A percentile compares a stretch with the other conserved stretches of the same genome.
phyloP scores from a whole-genome alignment of 2,888 invertebrate genomes.

The Spilosoma lubricipeda region DNA sequence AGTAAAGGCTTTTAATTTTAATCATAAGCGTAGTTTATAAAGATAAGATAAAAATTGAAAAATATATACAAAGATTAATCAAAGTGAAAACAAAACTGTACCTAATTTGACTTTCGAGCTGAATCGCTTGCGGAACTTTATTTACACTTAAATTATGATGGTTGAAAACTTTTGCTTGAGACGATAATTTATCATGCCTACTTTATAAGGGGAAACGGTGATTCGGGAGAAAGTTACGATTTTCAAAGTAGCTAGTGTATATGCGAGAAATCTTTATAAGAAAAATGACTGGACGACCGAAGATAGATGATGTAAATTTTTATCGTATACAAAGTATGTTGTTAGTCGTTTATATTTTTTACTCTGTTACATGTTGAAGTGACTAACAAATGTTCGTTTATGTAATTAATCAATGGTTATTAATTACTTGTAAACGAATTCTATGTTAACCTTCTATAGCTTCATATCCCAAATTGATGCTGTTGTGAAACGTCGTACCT shows the following conservation, averaged over 20 bases:
- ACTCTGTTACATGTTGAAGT: not conserved
- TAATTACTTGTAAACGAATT: not conserved
- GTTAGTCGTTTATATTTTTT: not conserved
- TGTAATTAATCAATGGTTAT: not conserved
- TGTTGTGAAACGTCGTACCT: too few species aligned
- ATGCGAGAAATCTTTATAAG: slow-evolving; percentile 70
- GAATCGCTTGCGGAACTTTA: slow-evolving; percentile 43
- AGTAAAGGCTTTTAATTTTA: not conserved
- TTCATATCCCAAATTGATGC: too few species aligned
- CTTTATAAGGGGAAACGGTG: slow-evolving; percentile 61
- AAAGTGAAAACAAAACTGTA: not conserved
- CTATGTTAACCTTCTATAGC: not conserved
- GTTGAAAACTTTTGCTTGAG: slow-evolving; percentile 52
- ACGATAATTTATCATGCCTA: slow-evolving; percentile 75
- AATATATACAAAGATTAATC: not conserved
- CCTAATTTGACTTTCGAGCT: slow-evolving; percentile 26
- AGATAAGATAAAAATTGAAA: not conserved
- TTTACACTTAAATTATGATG: slow-evolving; percentile 61
- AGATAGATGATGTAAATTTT: slow-evolving; percentile 71
- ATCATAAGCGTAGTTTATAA: not conserved
- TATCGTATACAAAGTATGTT: slow-evolving; percentile 26
- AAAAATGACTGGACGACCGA: slow-evolving; percentile 70
- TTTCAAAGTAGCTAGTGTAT: slow-evolving; percentile 68
- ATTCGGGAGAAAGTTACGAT: slow-evolving; percentile 75
- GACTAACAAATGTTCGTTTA: not conserved